Conservation (phyloP, 2,888 invertebrate species). For the Drosophila algonquin region DNA sequence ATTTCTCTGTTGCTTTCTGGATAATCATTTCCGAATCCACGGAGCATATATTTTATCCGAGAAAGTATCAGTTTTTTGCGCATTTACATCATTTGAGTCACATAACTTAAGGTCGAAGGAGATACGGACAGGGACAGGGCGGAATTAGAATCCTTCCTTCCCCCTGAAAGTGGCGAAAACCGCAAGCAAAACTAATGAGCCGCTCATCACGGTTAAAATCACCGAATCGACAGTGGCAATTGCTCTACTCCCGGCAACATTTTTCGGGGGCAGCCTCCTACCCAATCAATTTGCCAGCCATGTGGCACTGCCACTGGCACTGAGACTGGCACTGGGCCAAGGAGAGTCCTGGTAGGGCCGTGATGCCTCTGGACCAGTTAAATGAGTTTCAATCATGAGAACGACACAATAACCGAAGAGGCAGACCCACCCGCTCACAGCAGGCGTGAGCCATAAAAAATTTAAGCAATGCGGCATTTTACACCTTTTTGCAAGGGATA, state of each 20-base stretch:
- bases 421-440: slow-evolving; percentile 5
- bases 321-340: neutral
- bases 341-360: neutral
- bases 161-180: neutral
- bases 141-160: neutral
- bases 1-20: slow-evolving; percentile 5
- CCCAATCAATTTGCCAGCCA: slow-evolving; percentile 45
- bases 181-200: slow-evolving; percentile 42
- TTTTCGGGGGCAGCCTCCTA: neutral
- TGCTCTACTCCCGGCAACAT: neutral
- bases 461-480: slow-evolving; percentile 78
- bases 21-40: slow-evolving; percentile 6
- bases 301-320: slow-evolving; percentile 14
- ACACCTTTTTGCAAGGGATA: slow-evolving; percentile 62
- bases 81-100: no score
- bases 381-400: slow-evolving; percentile 75
- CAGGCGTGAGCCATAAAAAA: slow-evolving; percentile 63
- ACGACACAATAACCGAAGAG: slow-evolving; percentile 59
- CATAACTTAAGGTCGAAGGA: neutral
- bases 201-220: slow-evolving; percentile 30
- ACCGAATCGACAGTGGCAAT: slow-evolving; percentile 32
- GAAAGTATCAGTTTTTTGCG: neutral
- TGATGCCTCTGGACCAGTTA: slow-evolving; percentile 25
- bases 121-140: no score
- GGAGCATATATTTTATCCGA: neutral